Base-by-base conservation (phyloP, 1,140 invertebrate genomes). In the Telenomus remus region DNA sequence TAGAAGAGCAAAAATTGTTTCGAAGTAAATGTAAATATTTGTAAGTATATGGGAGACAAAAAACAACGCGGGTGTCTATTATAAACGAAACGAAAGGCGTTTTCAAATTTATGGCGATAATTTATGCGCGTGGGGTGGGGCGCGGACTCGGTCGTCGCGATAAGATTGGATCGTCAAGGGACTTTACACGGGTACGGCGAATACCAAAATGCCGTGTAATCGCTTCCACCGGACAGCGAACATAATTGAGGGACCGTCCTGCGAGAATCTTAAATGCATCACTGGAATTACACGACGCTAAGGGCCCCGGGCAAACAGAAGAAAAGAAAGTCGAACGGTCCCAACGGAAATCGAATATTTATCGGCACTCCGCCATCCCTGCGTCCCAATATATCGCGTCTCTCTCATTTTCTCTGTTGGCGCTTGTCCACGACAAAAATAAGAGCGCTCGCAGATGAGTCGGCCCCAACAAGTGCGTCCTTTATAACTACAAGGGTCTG, bases 181-280 rank as follows among this genome's bases (percentile, higher is more conserved):
- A 79, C 78, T 74, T 76, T 73, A 76, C 69, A 79, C 69, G 76
- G 76, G 76, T 74, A 79, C 53, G 66, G 61, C 66, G 78, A 79
- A 79, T 79, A 79, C 77, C 73, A 65, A 79, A 76, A 79, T 79
- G 60, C 68, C 78, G 78, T 76, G 70, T 79, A 79, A 79, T 76
- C 78, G 78, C 69, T 79, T 79, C 73, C 63, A 76, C 66, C 33
- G 73, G 76, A 78, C 76, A 73, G 73, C 69, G 65, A 73, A 79
- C 78, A 79, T 79, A 79, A 79, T 79, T 79, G 73, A 79, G 70
- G 78, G 73, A 79, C 78, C 78, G 72, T 76, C 78, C 71, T 64
- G 78, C 64, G 78, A 75, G 74, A 72, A 76, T 79, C 70, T 74
- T 79, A 79, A 79, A 79, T 79, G 78, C 78, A 79, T 79, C 78